Percentiles rank a stretch among this genome's conserved stretches.
These are phyloP conservation scores for Orestias chungarensis DNA, from an alignment of 2,797 vertebrate species.

Conservation along the genomic window DNA sequence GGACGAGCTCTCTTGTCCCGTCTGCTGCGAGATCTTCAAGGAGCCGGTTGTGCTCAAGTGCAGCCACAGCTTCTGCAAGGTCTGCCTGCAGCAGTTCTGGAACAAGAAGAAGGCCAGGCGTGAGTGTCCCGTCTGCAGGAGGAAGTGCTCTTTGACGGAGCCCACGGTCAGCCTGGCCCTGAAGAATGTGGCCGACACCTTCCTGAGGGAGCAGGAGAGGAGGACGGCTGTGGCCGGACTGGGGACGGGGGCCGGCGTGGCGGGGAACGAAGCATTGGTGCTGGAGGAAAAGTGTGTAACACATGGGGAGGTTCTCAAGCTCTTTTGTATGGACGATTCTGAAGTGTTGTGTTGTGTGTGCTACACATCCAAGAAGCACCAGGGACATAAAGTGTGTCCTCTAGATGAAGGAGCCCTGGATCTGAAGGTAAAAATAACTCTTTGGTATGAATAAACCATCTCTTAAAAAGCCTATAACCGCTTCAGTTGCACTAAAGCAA, in stretches of 20 bases:
- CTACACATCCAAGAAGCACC: constrained; percentile 82
- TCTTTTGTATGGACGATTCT: constrained; percentile 79
- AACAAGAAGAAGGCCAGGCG: constrained; percentile 76
- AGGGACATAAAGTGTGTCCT: constrained; percentile 78
- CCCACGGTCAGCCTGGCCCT: constrained; percentile 82
- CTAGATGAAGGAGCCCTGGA: constrained; percentile 81
- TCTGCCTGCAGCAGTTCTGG: constrained; percentile 83
- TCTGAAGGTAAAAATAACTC: constrained; percentile 72
- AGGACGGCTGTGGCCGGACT: not conserved
- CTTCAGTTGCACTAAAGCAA: not conserved
- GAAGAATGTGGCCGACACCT: constrained; percentile 82
- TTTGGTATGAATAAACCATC: not conserved
- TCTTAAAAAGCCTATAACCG: not conserved
- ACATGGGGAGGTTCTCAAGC: constrained; percentile 78
- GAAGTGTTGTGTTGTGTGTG: constrained; percentile 83
- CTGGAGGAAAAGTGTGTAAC: constrained; percentile 60
- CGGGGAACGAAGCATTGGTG: not conserved
- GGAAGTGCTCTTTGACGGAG: constrained; percentile 78
- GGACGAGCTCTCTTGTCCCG: constrained; percentile 80
- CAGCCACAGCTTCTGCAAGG: constrained; percentile 84
- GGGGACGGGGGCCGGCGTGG: not conserved
- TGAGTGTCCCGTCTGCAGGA: constrained; percentile 82
- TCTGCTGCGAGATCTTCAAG: constrained; percentile 83
- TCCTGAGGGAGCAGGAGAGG: constrained; percentile 71
- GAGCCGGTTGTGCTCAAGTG: constrained; percentile 84